Percentiles rank a stretch among this genome's conserved stretches.
phyloP scores from a whole-genome alignment of 2,888 invertebrate species.

The Lymantria monacha region DNA sequence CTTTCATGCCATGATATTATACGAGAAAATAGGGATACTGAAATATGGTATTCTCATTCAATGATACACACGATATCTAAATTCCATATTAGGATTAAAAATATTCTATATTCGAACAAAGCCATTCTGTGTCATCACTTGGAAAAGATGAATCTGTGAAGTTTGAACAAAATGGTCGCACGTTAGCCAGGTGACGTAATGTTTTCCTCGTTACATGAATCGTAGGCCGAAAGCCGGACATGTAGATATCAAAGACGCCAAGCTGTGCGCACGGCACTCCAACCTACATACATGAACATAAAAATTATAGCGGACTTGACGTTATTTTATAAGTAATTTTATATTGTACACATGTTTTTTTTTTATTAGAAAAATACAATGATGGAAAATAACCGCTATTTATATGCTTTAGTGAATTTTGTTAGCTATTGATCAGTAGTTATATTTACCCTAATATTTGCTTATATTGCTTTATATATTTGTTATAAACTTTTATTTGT shows the following conservation, averaged over 20 bases:
- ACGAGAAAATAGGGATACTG: no score
- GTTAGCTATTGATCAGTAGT: no score
- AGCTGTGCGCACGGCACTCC: slow-evolving; percentile 76
- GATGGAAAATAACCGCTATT: slow-evolving; percentile 14
- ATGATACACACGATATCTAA: no score
- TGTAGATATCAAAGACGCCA: slow-evolving; percentile 55
- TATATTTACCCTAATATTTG: no score
- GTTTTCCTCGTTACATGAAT: slow-evolving; percentile 55
- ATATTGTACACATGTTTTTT: slow-evolving; percentile 38
- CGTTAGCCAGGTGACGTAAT: slow-evolving; percentile 62
- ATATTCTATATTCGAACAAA: slow-evolving; percentile 8
- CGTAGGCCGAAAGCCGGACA: slow-evolving; percentile 73
- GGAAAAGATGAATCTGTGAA: slow-evolving; percentile 29
- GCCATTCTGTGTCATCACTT: slow-evolving; percentile 29
- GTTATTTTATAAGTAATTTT: slow-evolving; percentile 56
- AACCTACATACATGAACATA: slow-evolving; percentile 73
- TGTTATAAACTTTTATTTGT: no score
- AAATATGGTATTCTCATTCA: no score
- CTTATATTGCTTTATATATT: no score
- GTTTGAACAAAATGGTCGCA: slow-evolving; percentile 43
- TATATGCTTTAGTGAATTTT: no score
- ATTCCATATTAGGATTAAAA: no score
- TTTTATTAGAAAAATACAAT: slow-evolving; percentile 28
- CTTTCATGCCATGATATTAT: no score
- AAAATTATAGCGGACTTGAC: slow-evolving; percentile 59